Evolutionary conservation across 2,797 vertebrate species (phyloP).

Genomic region (Chaenodraco wilsoni): DNA sequence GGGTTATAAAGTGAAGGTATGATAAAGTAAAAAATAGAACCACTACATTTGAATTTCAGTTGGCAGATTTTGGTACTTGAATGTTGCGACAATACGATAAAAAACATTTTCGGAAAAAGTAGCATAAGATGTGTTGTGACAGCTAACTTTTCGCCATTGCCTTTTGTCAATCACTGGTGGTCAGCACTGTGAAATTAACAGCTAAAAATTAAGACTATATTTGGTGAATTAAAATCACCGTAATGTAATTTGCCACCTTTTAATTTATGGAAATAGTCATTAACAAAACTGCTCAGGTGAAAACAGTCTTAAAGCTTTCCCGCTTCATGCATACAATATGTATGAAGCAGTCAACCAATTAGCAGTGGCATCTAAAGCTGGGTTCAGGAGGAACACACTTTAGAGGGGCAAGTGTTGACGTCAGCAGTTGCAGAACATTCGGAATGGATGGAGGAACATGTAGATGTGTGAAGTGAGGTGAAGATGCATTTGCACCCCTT

Average conservation of each 20-base stretch:
- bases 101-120: neutral
- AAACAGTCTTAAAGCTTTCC: slow-evolving; percentile 62
- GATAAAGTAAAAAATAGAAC: neutral
- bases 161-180: slow-evolving; percentile 14
- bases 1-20: neutral
- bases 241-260: slow-evolving; percentile 52
- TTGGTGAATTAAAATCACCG: slow-evolving; percentile 44
- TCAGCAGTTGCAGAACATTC: neutral
- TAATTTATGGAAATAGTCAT: slow-evolving; percentile 67
- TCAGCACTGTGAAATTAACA: slow-evolving; percentile 46
- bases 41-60: neutral
- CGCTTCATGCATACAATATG: slow-evolving; percentile 53
- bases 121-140: neutral
- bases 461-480: neutral
- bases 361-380: slow-evolving; percentile 23
- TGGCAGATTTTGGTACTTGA: neutral
- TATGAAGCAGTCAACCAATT: slow-evolving; percentile 62
- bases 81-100: too few species aligned
- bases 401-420: neutral
- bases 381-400: slow-evolving; percentile 20
- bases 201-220: slow-evolving; percentile 24
- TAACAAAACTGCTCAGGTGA: slow-evolving; percentile 69
- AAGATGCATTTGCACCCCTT: neutral
- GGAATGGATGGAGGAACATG: slow-evolving; percentile 1
- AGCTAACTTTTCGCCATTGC: slow-evolving; percentile 9